Conservation (phyloP, 2,888 invertebrate species). For the Meiosimyza platycephala region DNA sequence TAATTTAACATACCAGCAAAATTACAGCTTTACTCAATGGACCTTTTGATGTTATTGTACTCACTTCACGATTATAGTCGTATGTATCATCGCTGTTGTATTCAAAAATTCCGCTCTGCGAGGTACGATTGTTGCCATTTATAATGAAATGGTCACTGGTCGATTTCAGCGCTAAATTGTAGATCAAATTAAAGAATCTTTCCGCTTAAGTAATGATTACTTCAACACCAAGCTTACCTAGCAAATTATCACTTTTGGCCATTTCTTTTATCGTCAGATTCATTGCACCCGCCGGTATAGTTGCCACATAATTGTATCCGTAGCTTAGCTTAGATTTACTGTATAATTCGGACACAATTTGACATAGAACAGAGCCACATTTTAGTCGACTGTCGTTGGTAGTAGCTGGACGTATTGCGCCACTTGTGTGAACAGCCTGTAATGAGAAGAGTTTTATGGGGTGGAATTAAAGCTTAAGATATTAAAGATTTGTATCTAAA, state of each 20-base stretch:
- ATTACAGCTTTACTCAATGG: slow-evolving; percentile 54
- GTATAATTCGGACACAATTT: slow-evolving; percentile 84
- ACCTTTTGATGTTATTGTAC: slow-evolving; percentile 53
- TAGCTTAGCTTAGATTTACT: slow-evolving; percentile 80
- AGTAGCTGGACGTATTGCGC: slow-evolving; percentile 60
- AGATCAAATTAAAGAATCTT: slow-evolving; percentile 18
- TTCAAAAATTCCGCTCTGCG: slow-evolving; percentile 77
- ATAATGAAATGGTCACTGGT: slow-evolving; percentile 82
- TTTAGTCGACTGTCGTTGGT: slow-evolving; percentile 58
- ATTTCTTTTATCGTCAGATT: slow-evolving; percentile 86
- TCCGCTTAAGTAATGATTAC: too few relatives aligned
- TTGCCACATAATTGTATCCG: slow-evolving; percentile 85
- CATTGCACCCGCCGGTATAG: slow-evolving; percentile 86
- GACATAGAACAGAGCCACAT: slow-evolving; percentile 72
- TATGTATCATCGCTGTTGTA: slow-evolving; percentile 84
- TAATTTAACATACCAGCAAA: slow-evolving; percentile 53
- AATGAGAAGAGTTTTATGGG: slow-evolving; percentile 17
- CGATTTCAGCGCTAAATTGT: slow-evolving; percentile 76
- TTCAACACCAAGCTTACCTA: slow-evolving; percentile 72
- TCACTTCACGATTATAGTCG: slow-evolving; percentile 75
- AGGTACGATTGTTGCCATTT: slow-evolving; percentile 83
- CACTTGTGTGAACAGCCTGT: slow-evolving; percentile 61
- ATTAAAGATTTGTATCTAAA: background rate
- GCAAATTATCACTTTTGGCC: slow-evolving; percentile 80
- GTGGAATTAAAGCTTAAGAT: background rate